These are phyloP conservation scores for Phrynocephalus forsythii DNA, from an alignment of 2,797 vertebrate genomes.

Conservation along the genomic window DNA sequence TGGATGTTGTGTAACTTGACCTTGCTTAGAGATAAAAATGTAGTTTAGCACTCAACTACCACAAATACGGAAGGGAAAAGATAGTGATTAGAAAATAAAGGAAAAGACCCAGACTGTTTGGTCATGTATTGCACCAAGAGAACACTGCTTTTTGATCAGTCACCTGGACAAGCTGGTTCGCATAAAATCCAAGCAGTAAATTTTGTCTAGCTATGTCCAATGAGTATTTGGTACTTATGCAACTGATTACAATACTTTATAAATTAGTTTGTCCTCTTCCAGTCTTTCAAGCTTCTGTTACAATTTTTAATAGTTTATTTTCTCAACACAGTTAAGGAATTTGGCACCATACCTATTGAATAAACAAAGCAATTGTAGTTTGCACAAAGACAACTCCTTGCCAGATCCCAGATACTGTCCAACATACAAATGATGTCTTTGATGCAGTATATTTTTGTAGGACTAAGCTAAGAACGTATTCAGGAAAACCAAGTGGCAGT, in stretches of 20 bases:
- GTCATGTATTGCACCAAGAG: slow-evolving; percentile 69
- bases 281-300: neutral
- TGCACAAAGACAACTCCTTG: neutral
- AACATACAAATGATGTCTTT: neutral
- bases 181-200: slow-evolving; percentile 59
- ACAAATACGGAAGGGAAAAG: slow-evolving; percentile 76
- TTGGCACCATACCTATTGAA: neutral
- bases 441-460: neutral
- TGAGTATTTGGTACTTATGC: slow-evolving; percentile 25
- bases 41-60: slow-evolving; percentile 73
- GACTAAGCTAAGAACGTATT: neutral
- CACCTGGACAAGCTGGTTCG: slow-evolving; percentile 53
- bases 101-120: slow-evolving; percentile 65
- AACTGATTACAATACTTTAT: neutral
- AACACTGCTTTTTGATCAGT: slow-evolving; percentile 61
- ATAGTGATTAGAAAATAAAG: slow-evolving; percentile 82
- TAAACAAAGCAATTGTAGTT: neutral
- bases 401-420: neutral
- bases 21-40: slow-evolving; percentile 80
- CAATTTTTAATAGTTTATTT: neutral
- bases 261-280: neutral
- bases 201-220: slow-evolving; percentile 61
- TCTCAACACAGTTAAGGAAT: neutral
- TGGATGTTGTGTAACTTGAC: slow-evolving; percentile 74
- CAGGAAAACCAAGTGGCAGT: too few species aligned